phyloP scores from a whole-genome alignment of 1,140 invertebrate genomes.

The Probaryconus sp. region DNA sequence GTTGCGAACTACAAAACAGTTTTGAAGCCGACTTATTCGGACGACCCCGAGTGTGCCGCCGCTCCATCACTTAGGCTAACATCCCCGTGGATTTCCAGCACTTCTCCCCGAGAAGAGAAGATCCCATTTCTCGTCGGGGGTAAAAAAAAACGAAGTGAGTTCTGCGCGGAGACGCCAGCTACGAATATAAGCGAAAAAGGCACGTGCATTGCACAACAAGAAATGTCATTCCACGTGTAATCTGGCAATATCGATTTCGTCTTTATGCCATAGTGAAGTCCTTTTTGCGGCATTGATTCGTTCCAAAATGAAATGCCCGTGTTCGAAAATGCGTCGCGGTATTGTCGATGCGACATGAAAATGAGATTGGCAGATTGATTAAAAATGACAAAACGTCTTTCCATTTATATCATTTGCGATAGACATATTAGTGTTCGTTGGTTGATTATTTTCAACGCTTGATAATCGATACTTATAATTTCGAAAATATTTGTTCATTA shows the following conservation, averaged over 20 bases:
- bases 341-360: not conserved
- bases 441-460: no score
- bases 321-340: not conserved
- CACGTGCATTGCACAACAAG: slow-evolving; percentile 27
- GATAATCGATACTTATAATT: no score
- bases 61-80: slow-evolving; percentile 68
- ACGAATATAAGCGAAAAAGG: slow-evolving; percentile 1
- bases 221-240: slow-evolving; percentile 32
- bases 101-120: slow-evolving; percentile 13
- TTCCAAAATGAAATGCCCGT: slow-evolving; percentile 13
- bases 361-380: slow-evolving; percentile 1
- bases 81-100: slow-evolving; percentile 56
- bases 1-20: slow-evolving; percentile 43
- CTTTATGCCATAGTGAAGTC: slow-evolving; percentile 3
- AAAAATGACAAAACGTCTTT: slow-evolving; percentile 3
- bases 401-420: no score
- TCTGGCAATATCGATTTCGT: slow-evolving; percentile 41
- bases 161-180: not conserved
- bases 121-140: slow-evolving; percentile 50
- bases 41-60: slow-evolving; percentile 42
- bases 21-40: slow-evolving; percentile 51
- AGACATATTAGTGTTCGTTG: no score
- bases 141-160: slow-evolving; percentile 22
- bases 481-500: no score
- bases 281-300: slow-evolving; percentile 15